These are phyloP conservation scores for Cuniculus paca DNA, from an alignment of 2,797 vertebrate genomes.

Conservation along the genomic window DNA sequence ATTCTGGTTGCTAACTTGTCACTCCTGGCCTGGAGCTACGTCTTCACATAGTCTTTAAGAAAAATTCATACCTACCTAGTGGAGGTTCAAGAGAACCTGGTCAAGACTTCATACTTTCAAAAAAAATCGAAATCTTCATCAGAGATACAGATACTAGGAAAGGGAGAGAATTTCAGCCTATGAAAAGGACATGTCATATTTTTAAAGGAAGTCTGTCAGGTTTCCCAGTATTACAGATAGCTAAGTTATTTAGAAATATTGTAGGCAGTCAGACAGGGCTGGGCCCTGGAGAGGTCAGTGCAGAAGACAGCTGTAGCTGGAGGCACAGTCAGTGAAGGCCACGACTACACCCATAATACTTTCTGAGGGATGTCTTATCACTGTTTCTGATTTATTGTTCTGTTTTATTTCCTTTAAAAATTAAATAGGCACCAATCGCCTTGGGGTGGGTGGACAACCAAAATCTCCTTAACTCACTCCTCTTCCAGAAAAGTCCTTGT, in stretches of 20 bases:
- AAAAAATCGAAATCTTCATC: background rate
- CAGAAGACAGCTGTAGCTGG: background rate
- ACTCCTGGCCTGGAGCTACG: background rate
- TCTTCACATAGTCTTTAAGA: background rate
- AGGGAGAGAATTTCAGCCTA: background rate
- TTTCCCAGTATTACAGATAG: background rate
- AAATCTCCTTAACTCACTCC: background rate
- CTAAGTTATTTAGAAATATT: background rate
- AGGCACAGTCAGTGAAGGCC: background rate
- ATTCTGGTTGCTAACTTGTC: background rate
- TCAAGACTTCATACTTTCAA: slow-evolving; percentile 17
- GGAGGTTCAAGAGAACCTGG: background rate
- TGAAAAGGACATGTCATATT: background rate
- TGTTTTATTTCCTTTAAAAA: no score
- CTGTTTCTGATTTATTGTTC: no score
- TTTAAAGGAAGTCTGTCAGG: background rate
- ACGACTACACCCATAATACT: background rate
- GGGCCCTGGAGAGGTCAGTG: background rate
- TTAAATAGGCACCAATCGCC: background rate
- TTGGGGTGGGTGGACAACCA: background rate
- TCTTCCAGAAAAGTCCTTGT: background rate
- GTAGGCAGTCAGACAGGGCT: background rate
- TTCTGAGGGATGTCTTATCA: no score
- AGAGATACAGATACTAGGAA: background rate
- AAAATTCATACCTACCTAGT: background rate